Percentiles rank a stretch among this genome's conserved stretches.
Evolutionary conservation across 2,113 vertebrate species (phyloP).

Genomic region (Puntigrus tetrazona): DNA sequence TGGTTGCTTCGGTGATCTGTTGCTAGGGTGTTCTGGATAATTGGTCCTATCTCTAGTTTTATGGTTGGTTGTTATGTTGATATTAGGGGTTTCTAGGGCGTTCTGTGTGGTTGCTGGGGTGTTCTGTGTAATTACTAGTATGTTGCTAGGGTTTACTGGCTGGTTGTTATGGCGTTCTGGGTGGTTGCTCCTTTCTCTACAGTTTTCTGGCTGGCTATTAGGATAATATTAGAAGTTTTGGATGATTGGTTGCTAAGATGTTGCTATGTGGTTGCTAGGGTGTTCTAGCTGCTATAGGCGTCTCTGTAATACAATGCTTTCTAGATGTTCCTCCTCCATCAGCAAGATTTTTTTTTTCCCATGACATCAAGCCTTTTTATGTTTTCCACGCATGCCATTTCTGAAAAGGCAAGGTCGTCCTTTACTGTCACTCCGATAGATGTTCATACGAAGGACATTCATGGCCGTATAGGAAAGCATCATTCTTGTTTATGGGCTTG

Average conservation of each 20-base stretch:
- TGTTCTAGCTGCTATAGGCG: background rate
- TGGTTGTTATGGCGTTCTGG: background rate
- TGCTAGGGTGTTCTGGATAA: background rate
- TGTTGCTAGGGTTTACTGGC: background rate
- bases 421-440: constrained; percentile 13
- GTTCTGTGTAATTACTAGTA: background rate
- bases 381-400: background rate
- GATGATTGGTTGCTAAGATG: background rate
- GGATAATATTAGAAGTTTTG: background rate
- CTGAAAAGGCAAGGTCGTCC: background rate
- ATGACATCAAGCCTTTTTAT: constrained; percentile 4
- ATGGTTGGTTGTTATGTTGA: background rate
- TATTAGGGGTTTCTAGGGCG: background rate
- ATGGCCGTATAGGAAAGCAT: constrained; percentile 5
- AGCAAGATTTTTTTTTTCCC: background rate
- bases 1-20: background rate
- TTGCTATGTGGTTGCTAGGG: background rate
- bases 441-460: constrained; percentile 9
- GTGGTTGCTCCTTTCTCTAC: background rate
- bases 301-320: background rate
- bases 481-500: constrained; percentile 26
- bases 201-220: background rate
- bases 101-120: background rate
- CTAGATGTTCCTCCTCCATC: background rate
- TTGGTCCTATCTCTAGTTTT: too few species aligned